Evolutionary conservation across 2,113 vertebrate species (phyloP).

Genomic region (Danionella cerebrum): DNA sequence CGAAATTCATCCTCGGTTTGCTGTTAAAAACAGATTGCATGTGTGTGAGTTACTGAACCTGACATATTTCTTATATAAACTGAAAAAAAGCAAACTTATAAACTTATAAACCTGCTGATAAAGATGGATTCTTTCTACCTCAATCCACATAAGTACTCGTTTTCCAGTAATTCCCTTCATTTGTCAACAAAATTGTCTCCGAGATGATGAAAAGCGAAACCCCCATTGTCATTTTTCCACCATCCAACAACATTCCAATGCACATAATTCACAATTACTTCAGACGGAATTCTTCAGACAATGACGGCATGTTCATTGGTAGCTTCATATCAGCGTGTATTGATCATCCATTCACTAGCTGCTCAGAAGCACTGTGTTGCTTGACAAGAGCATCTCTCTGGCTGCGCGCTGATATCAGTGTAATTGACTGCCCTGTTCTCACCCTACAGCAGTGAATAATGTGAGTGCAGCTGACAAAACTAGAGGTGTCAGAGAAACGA

Average conservation of each 20-base stretch:
- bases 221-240: background rate
- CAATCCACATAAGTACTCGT: background rate
- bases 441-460: slow-evolving; percentile 40
- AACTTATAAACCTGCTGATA: too few species aligned
- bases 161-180: background rate
- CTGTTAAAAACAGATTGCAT: too few species aligned
- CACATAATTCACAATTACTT: background rate
- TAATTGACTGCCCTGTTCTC: slow-evolving; percentile 31
- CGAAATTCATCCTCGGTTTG: too few species aligned
- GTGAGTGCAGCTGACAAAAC: slow-evolving; percentile 43
- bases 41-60: too few species aligned
- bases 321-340: background rate
- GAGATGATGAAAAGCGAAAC: background rate
- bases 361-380: slow-evolving; percentile 15
- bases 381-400: slow-evolving; percentile 11
- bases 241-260: background rate
- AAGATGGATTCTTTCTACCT: background rate
- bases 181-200: background rate
- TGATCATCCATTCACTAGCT: slow-evolving; percentile 10
- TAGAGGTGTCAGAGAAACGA: slow-evolving; percentile 44
- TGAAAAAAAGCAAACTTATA: background rate
- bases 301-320: background rate
- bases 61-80: too few species aligned
- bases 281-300: background rate
- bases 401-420: slow-evolving; percentile 8